Evolutionary conservation across 1,140 invertebrate genomes (phyloP).

Genomic region (Hyles euphorbiae): DNA sequence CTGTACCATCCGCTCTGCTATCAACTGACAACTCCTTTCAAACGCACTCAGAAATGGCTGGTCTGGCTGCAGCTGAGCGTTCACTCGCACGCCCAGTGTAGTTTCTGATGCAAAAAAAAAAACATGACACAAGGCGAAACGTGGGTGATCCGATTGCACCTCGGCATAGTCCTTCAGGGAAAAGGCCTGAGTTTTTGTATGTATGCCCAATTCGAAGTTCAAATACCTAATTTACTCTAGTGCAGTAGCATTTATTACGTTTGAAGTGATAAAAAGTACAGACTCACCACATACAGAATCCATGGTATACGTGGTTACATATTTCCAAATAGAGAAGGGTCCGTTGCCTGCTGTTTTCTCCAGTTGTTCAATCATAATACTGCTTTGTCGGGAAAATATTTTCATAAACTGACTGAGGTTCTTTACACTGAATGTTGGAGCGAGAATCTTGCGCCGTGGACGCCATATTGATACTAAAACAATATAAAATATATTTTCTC

Average conservation of each 20-base stretch:
- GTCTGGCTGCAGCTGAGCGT: conserved; percentile 6
- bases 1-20: conserved; percentile 7
- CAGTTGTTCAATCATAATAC: conserved; percentile 11
- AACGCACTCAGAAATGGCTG: conserved; percentile 19
- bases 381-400: conserved; percentile 18
- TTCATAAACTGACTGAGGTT: conserved; percentile 17
- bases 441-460: conserved; percentile 23
- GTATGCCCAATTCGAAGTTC: no score
- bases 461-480: conserved; percentile 26
- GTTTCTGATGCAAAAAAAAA: conserved; percentile 11
- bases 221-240: no score
- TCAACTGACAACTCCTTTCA: background rate
- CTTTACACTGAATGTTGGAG: conserved; percentile 16
- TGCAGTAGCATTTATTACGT: no score
- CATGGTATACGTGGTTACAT: conserved; percentile 21
- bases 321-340: conserved; percentile 18
- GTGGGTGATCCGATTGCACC: no score
- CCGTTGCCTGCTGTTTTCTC: conserved; percentile 5
- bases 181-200: no score
- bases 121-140: no score
- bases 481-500: no score
- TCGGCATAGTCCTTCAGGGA: no score
- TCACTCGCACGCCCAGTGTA: conserved; percentile 15
- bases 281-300: conserved; percentile 20
- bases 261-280: background rate